These are phyloP conservation scores for Drosophila bipectinata DNA, from an alignment of 1,140 invertebrate genomes.

Conservation along the genomic window DNA sequence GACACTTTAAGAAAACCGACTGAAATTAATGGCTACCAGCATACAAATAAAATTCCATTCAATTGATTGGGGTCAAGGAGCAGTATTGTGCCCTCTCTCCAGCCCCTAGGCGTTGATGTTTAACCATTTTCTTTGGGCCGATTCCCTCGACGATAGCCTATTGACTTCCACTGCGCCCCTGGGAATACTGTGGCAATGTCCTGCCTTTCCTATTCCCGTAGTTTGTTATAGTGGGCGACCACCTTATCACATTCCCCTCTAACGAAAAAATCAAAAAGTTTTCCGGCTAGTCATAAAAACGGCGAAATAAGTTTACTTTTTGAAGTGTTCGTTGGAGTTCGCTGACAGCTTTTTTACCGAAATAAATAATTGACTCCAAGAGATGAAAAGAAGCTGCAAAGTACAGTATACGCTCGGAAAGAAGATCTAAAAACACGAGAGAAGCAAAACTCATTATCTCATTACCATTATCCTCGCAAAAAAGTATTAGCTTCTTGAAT, in stretches of 20 bases:
- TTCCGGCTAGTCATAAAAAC: conserved; percentile 8
- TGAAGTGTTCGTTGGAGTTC: conserved; percentile 25
- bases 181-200: neutral
- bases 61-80: conserved; percentile 53
- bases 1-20: conserved; percentile 10
- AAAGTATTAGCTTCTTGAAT: too few relatives aligned
- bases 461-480: neutral
- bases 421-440: conserved; percentile 1
- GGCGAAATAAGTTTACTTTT: conserved; percentile 33
- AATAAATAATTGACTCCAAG: conserved; percentile 39
- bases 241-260: conserved; percentile 10
- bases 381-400: conserved; percentile 16
- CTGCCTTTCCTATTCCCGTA: neutral
- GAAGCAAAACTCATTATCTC: neutral
- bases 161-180: conserved; percentile 11
- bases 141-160: conserved; percentile 1
- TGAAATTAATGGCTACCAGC: conserved; percentile 4
- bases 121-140: conserved; percentile 28
- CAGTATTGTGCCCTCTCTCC: neutral
- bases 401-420: neutral
- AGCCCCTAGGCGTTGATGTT: conserved; percentile 9
- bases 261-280: conserved; percentile 49
- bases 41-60: conserved; percentile 54
- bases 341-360: conserved; percentile 40
- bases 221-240: conserved; percentile 7